A percentile compares a stretch with the other conserved stretches of the same genome.
phyloP scores from a whole-genome alignment of 2,888 invertebrate genomes.

The Lymantria monacha region DNA sequence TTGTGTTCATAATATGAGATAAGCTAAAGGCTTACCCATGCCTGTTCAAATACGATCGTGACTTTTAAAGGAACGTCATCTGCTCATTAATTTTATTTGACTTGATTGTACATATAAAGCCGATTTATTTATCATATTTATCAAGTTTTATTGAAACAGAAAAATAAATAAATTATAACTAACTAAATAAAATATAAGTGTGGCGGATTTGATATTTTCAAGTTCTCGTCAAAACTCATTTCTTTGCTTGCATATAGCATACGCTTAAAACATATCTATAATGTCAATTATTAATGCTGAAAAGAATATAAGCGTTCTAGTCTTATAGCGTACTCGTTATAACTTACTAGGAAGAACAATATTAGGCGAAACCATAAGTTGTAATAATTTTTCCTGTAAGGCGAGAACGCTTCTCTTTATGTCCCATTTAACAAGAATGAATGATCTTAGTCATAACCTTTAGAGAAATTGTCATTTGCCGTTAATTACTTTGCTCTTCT shows the following conservation, averaged over 20 bases:
- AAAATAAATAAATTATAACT: too few relatives aligned
- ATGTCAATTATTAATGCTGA: not conserved
- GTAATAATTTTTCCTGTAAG: slow-evolving; percentile 62
- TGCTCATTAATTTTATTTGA: slow-evolving; percentile 25
- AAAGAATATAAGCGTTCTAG: too few relatives aligned
- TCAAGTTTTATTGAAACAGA: too few relatives aligned
- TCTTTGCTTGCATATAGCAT: too few relatives aligned
- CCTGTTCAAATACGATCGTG: slow-evolving; percentile 51
- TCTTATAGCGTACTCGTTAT: slow-evolving; percentile 28
- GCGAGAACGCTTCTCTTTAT: slow-evolving; percentile 63
- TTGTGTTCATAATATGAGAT: slow-evolving; percentile 57
- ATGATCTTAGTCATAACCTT: slow-evolving; percentile 48
- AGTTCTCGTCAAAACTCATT: too few relatives aligned
- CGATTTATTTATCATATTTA: too few relatives aligned
- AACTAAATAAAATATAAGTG: too few relatives aligned
- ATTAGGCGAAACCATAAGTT: slow-evolving; percentile 43
- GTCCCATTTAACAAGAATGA: slow-evolving; percentile 67
- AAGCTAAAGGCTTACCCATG: slow-evolving; percentile 47
- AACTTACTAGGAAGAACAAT: slow-evolving; percentile 29
- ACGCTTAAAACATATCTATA: not conserved
- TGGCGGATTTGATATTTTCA: too few relatives aligned
- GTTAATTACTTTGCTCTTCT: slow-evolving; percentile 60
- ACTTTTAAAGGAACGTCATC: slow-evolving; percentile 25
- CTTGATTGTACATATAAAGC: slow-evolving; percentile 7
- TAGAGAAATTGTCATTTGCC: slow-evolving; percentile 60